A percentile compares a stretch with the other conserved stretches of the same genome.
Conservation (phyloP, 2,888 invertebrate species). For the Apodemia hepburni region DNA sequence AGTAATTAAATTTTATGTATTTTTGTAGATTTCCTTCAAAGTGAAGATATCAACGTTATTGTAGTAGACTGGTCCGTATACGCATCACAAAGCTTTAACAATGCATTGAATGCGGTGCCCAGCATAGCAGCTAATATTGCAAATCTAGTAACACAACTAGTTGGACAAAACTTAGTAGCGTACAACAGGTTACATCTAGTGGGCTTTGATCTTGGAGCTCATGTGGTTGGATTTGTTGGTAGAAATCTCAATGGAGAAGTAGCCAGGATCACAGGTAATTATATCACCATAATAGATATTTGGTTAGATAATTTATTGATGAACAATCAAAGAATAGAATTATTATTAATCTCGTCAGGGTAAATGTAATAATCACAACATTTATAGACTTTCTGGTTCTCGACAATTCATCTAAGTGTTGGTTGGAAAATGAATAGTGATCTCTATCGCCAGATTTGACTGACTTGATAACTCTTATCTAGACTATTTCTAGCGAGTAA, state of each 20-base stretch:
- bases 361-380: too few species aligned
- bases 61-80: conserved; percentile 51
- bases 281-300: background rate
- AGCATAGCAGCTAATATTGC: conserved; percentile 39
- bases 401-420: too few species aligned
- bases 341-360: too few species aligned
- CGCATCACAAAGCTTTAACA: conserved; percentile 40
- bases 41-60: conserved; percentile 42
- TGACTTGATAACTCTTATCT: too few species aligned
- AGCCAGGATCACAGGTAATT: conserved; percentile 54
- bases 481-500: too few species aligned
- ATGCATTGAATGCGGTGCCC: conserved; percentile 41
- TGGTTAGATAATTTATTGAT: too few species aligned
- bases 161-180: conserved; percentile 25
- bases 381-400: too few species aligned
- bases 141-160: conserved; percentile 34
- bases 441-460: too few species aligned
- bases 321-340: too few species aligned
- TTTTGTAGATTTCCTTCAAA: conserved; percentile 37
- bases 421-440: too few species aligned
- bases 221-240: conserved; percentile 48
- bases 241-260: conserved; percentile 36
- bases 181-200: conserved; percentile 42
- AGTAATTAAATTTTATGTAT: background rate
- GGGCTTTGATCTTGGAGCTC: conserved; percentile 56